These are phyloP conservation scores for Spheniscus humboldti DNA, from an alignment of 2,797 vertebrate species.

Conservation along the genomic window DNA sequence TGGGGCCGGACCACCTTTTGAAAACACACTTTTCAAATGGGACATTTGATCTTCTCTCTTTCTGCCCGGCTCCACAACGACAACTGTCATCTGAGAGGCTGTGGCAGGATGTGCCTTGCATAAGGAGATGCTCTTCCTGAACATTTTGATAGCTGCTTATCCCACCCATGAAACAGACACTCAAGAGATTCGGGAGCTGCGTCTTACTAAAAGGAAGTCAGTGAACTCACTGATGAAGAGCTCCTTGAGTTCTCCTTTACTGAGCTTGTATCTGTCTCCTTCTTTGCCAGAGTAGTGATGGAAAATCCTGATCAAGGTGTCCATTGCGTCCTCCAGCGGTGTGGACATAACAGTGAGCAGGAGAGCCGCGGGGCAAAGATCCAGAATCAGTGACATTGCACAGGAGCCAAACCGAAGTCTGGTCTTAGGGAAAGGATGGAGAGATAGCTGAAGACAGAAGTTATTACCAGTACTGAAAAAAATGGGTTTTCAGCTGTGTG, in stretches of 20 bases:
- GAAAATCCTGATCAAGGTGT: conserved; percentile 84
- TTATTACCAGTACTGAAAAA: background rate
- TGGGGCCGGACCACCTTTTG: background rate
- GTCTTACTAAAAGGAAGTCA: conserved; percentile 83
- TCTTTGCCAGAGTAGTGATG: conserved; percentile 84
- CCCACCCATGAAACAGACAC: background rate
- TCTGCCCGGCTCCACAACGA: background rate
- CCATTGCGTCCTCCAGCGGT: conserved; percentile 86
- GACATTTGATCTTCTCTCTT: background rate
- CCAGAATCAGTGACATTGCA: background rate
- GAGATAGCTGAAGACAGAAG: background rate
- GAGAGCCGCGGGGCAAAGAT: background rate
- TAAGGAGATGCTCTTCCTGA: background rate
- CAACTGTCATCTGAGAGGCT: background rate
- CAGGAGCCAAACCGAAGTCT: background rate
- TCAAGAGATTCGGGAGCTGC: background rate
- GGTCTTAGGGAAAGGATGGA: background rate
- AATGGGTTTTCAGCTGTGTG: background rate
- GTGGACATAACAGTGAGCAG: conserved; percentile 77
- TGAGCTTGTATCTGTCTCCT: conserved; percentile 85
- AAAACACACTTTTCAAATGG: background rate
- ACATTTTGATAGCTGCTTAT: background rate
- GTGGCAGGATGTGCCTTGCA: background rate
- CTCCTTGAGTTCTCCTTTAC: conserved; percentile 86
- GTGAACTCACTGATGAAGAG: conserved; percentile 84